Conservation (phyloP, 1,140 invertebrate species). For the Conus betulinus region DNA sequence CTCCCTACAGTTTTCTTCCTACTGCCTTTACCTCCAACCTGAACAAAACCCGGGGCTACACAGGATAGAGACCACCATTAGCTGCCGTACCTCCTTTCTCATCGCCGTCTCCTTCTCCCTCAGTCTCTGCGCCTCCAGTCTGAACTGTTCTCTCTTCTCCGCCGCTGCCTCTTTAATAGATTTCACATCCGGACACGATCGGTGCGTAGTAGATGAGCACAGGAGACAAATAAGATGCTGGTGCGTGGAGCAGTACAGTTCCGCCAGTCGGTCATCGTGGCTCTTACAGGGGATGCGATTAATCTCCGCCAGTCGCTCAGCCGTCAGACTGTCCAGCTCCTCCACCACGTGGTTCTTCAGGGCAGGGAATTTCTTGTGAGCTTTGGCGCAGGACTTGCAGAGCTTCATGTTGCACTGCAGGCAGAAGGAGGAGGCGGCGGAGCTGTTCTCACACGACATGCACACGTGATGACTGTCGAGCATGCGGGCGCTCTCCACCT, state of each 20-base stretch:
- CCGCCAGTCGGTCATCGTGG: background rate
- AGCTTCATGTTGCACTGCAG: constrained; percentile 7
- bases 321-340: background rate
- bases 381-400: background rate
- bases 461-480: background rate
- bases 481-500: background rate
- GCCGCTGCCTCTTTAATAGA: background rate
- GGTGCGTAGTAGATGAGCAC: background rate
- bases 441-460: background rate
- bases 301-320: background rate
- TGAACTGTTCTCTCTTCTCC: background rate
- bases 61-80: too few species aligned
- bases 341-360: background rate
- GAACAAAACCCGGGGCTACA: too few species aligned
- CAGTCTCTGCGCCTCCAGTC: background rate
- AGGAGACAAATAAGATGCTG: background rate
- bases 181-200: background rate
- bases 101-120: background rate
- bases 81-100: background rate
- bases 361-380: background rate
- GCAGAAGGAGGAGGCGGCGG: background rate
- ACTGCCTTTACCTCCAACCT: too few species aligned
- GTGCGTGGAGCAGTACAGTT: background rate
- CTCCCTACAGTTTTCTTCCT: too few species aligned
- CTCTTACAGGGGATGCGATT: background rate